These are phyloP conservation scores for Diorhabda elongata DNA, from an alignment of 1,140 invertebrate species.

Conservation along the genomic window DNA sequence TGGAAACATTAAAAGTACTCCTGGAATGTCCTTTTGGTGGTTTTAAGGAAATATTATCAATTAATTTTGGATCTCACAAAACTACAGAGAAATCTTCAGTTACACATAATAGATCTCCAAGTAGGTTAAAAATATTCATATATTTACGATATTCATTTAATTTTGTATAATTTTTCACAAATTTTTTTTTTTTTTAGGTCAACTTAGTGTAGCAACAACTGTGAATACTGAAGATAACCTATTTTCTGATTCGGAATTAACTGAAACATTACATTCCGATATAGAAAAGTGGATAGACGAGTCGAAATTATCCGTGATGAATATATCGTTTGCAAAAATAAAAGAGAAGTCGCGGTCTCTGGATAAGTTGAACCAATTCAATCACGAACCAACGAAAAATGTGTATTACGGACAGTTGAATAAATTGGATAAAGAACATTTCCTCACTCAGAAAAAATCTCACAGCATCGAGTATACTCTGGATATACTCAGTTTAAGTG, in stretches of 20 bases:
- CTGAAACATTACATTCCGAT: conserved; percentile 38
- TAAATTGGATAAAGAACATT: conserved; percentile 22
- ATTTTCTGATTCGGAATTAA: conserved; percentile 38
- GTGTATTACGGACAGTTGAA: conserved; percentile 14
- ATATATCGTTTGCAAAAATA: conserved; percentile 31
- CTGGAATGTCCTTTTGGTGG: conserved; percentile 62
- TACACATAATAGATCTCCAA: conserved; percentile 51
- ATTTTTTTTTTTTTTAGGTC: conserved; percentile 36
- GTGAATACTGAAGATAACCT: conserved; percentile 42
- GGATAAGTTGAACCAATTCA: conserved; percentile 6
- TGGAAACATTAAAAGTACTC: conserved; percentile 76
- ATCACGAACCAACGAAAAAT: conserved; percentile 5
- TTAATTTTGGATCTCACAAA: conserved; percentile 54
- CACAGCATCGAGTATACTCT: conserved; percentile 32
- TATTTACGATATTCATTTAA: conserved; percentile 2
- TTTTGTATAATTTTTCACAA: conserved; percentile 4
- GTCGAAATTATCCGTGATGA: conserved; percentile 41
- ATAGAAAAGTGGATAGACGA: conserved; percentile 45
- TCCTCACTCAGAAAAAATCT: conserved; percentile 26
- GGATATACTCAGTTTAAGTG: conserved; percentile 30
- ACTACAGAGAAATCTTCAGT: conserved; percentile 41
- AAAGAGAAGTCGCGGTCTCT: conserved; percentile 28
- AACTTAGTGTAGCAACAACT: conserved; percentile 46
- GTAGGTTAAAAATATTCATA: conserved; percentile 43
- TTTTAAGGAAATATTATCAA: conserved; percentile 57